A percentile compares a stretch with the other conserved stretches of the same genome.
Conservation (phyloP, 2,113 vertebrate species). For the Alethe castanea region DNA sequence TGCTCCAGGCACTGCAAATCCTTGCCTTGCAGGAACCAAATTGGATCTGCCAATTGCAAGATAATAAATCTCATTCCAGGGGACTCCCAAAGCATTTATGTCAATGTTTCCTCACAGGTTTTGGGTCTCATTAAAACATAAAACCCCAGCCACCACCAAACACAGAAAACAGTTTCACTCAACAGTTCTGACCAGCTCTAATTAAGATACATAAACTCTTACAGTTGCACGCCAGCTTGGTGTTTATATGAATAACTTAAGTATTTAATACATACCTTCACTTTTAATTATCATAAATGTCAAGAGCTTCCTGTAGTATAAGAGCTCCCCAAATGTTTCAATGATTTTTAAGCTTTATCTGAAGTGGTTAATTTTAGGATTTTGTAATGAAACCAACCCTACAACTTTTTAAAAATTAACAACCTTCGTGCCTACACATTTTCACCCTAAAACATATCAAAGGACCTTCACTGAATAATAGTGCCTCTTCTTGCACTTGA, state of each 20-base stretch:
- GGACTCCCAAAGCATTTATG: not conserved
- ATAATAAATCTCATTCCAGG: not conserved
- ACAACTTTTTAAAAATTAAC: not conserved
- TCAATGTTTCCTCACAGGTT: not conserved
- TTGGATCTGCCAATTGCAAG: fast-evolving
- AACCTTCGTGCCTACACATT: not conserved
- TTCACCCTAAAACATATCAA: slow-evolving; percentile 9
- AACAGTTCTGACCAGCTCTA: not conserved
- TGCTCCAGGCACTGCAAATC: not conserved
- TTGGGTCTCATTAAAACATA: not conserved
- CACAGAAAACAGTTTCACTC: not conserved
- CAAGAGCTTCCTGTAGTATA: slow-evolving; percentile 50
- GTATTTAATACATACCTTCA: slow-evolving; percentile 51
- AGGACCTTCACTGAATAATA: slow-evolving; percentile 26
- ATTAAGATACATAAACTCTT: not conserved
- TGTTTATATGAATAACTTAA: slow-evolving; percentile 21
- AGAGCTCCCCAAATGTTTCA: slow-evolving; percentile 54
- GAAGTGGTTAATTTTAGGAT: slow-evolving; percentile 49
- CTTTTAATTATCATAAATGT: slow-evolving; percentile 67
- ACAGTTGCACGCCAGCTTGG: not conserved
- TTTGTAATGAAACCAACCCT: not conserved
- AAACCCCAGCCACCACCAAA: not conserved
- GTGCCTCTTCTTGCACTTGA: slow-evolving; percentile 60
- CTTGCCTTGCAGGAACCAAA: not conserved
- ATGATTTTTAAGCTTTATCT: slow-evolving; percentile 48